Evolutionary conservation across 2,888 invertebrate genomes (phyloP).

Genomic region (Aspidiotus rigidus): DNA sequence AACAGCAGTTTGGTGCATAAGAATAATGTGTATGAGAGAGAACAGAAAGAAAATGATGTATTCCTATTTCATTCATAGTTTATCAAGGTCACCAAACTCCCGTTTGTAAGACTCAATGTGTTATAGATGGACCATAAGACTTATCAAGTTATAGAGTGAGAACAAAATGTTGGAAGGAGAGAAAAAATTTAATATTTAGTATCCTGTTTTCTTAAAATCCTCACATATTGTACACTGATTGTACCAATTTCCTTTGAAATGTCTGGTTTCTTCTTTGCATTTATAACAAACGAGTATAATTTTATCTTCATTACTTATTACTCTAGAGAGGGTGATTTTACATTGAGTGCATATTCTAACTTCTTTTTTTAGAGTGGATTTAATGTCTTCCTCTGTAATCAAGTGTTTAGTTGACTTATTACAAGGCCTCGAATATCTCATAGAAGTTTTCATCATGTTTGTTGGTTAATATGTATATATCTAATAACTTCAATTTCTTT

Average conservation of each 20-base stretch:
- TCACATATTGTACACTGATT: conserved; percentile 6
- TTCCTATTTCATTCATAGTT: too few species aligned
- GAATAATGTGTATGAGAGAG: too few species aligned
- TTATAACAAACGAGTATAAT: not conserved
- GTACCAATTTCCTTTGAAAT: not conserved
- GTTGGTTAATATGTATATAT: conserved; percentile 1
- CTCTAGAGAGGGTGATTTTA: not conserved
- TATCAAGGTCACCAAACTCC: too few species aligned
- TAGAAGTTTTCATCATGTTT: conserved; percentile 10
- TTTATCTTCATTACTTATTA: not conserved
- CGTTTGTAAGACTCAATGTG: too few species aligned
- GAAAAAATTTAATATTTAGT: not conserved
- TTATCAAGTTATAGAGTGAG: not conserved
- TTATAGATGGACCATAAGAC: too few species aligned
- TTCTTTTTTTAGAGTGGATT: conserved; percentile 8
- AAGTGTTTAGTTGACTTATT: conserved; percentile 6
- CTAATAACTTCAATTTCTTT: conserved; percentile 3
- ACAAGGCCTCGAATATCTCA: conserved; percentile 2
- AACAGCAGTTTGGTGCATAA: too few species aligned
- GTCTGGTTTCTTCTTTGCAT: conserved; percentile 1
- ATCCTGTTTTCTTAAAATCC: not conserved
- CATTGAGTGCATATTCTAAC: conserved; percentile 6
- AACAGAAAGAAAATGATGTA: too few species aligned
- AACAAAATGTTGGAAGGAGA: too few species aligned
- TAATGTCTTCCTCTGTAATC: conserved; percentile 3